Evolutionary conservation across 2,113 vertebrate species (phyloP).

Genomic region (Menura novaehollandiae): DNA sequence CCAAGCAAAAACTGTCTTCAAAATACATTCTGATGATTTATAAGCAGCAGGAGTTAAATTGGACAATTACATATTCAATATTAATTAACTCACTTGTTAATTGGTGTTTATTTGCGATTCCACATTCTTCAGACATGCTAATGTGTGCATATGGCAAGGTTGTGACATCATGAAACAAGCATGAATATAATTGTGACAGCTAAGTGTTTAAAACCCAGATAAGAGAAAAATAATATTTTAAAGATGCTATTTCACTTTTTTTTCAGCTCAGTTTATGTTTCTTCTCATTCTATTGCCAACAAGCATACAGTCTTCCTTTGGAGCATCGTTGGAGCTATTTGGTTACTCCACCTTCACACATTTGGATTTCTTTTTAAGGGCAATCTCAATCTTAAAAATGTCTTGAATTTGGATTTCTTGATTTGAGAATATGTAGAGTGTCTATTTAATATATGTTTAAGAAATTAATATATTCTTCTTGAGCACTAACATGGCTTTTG

Average conservation of each 20-base stretch:
- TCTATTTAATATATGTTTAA: not conserved
- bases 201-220: not conserved
- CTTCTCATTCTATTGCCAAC: not conserved
- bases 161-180: not conserved
- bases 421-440: not conserved
- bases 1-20: not conserved
- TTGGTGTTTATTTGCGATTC: not conserved
- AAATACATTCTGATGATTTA: not conserved
- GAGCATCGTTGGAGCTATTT: not conserved
- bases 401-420: not conserved
- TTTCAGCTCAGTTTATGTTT: not conserved
- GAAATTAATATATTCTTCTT: not conserved
- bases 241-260: not conserved
- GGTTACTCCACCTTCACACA: not conserved
- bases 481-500: not conserved
- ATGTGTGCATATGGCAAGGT: not conserved
- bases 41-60: not conserved
- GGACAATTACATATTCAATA: not conserved
- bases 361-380: not conserved
- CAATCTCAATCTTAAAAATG: not conserved
- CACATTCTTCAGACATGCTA: not conserved
- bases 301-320: not conserved
- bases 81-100: constrained; percentile 15
- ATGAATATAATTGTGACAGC: not conserved
- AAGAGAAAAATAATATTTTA: not conserved